Evolutionary conservation across 2,888 invertebrate genomes (phyloP), one percentile per base, ranked within the genome.

Genomic region (Tachystola acroxantha): DNA sequence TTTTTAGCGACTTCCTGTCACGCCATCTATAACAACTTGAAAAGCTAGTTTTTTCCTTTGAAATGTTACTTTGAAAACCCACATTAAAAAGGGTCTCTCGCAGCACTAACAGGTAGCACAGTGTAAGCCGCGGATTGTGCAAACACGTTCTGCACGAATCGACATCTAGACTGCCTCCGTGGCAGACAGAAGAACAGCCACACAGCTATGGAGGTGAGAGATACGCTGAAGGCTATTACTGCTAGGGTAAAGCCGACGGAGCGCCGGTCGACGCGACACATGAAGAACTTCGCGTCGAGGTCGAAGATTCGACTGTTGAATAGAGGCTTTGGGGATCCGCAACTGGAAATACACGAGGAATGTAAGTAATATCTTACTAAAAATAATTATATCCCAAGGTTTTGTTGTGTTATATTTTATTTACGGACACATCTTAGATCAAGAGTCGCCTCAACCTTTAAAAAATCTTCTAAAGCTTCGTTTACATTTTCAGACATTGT

Each of bases 301-400:
- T 86, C 78, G 50, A 77, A 77, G 14, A 90, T 63, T 2, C 76
- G 60, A 25, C 80, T 82, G 62, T 81, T 80, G 53, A 54, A 72
- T 1, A 85, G 56, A 0, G 64, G 43, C 1, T 59, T 49, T 6
- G 90, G 89, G 0, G 70, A 63, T 27, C 58, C 69, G 46, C 90
- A 90, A 50, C 90, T 90, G 81, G 32, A 71, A 73, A 16, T 16
- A 16, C 3, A n/a, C n/a, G n/a, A n/a, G n/a, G n/a, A n/a, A n/a
- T n/a, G n/a, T n/a, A 39, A 12, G 27, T 32, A 33, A 11, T 14
- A 10, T 25, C 20, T 4, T 14, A 32, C 14, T 24, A 31, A 7
- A 12, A 19, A 32, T 30, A 12, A 9, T 13, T 13, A 24, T 6
- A 10, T 4, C 19, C 9, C 10, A 7, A 4, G 10, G n/a, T n/a